A percentile compares a stretch with the other conserved stretches of the same genome.
phyloP scores from a whole-genome alignment of 1,140 invertebrate species.

The Oryzaephilus surinamensis region DNA sequence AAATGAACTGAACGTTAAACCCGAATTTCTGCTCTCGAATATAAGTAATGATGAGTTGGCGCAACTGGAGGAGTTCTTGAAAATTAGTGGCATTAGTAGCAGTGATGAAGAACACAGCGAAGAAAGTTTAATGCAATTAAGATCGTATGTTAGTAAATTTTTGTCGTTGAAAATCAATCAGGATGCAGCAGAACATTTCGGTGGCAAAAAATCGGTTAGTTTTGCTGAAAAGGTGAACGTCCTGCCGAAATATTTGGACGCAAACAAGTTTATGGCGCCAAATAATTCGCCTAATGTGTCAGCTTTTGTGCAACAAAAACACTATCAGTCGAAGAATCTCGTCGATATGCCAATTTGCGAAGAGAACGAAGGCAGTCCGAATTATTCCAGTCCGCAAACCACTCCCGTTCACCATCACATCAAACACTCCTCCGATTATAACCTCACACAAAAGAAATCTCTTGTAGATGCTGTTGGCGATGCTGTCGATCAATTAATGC shows the following conservation, averaged over 20 bases:
- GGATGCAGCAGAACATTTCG: slow-evolving; percentile 42
- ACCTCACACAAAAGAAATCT: slow-evolving; percentile 28
- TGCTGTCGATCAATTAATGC: slow-evolving; percentile 54
- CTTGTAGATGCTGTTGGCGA: slow-evolving; percentile 54
- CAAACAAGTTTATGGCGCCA: slow-evolving; percentile 45
- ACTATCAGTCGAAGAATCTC: slow-evolving; percentile 42
- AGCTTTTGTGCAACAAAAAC: slow-evolving; percentile 42
- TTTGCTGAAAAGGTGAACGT: slow-evolving; percentile 46
- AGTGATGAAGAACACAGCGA: slow-evolving; percentile 54
- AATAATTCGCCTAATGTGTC: slow-evolving; percentile 64
- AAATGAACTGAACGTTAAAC: slow-evolving; percentile 35
- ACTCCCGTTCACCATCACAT: slow-evolving; percentile 21
- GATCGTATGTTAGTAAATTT: slow-evolving; percentile 57
- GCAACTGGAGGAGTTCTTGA: slow-evolving; percentile 62
- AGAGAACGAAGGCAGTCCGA: slow-evolving; percentile 47
- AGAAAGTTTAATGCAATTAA: slow-evolving; percentile 52
- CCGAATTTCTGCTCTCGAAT: slow-evolving; percentile 26
- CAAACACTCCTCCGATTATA: slow-evolving; percentile 35
- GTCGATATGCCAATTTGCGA: slow-evolving; percentile 49
- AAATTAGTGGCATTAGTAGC: slow-evolving; percentile 56
- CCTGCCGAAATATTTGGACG: slow-evolving; percentile 18
- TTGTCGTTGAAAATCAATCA: slow-evolving; percentile 47
- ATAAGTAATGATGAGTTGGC: slow-evolving; percentile 53
- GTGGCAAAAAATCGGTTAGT: slow-evolving; percentile 56
- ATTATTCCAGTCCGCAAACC: slow-evolving; percentile 42